Evolutionary conservation across 2,113 vertebrate genomes (phyloP).

Genomic region (Oryzias melastigma): DNA sequence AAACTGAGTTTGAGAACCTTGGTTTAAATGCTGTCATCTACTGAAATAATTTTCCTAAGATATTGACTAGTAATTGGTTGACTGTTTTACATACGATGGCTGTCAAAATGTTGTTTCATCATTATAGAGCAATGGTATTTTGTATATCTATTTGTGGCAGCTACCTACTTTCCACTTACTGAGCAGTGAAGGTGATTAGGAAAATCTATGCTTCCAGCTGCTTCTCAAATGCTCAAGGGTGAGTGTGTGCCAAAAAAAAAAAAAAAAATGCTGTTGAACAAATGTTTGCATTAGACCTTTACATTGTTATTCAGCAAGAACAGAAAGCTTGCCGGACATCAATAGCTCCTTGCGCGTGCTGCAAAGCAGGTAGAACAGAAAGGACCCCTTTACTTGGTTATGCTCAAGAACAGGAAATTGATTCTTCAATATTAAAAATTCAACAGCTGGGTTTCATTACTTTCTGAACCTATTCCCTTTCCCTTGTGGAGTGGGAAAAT

Average conservation of each 20-base stretch:
- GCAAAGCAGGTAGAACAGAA: slow-evolving; percentile 43
- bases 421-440: slow-evolving; percentile 76
- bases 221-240: slow-evolving; percentile 12
- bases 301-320: slow-evolving; percentile 11
- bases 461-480: slow-evolving; percentile 64
- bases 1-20: too few species aligned
- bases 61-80: too few species aligned
- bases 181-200: background rate
- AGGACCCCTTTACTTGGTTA: slow-evolving; percentile 40
- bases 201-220: slow-evolving; percentile 22
- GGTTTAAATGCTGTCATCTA: too few species aligned
- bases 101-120: too few species aligned
- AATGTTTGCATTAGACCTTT: slow-evolving; percentile 39
- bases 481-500: slow-evolving; percentile 66
- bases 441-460: slow-evolving; percentile 74
- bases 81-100: too few species aligned
- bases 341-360: slow-evolving; percentile 26
- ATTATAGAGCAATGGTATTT: slow-evolving; percentile 4
- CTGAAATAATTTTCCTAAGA: too few species aligned
- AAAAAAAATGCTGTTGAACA: slow-evolving; percentile 35
- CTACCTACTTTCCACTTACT: background rate
- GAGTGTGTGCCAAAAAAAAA: slow-evolving; percentile 18
- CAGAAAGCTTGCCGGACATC: slow-evolving; percentile 26
- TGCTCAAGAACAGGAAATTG: slow-evolving; percentile 71
- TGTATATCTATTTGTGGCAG: slow-evolving; percentile 1